Evolutionary conservation across 2,888 invertebrate genomes (phyloP).

Genomic region (Macrosiphum euphorbiae): DNA sequence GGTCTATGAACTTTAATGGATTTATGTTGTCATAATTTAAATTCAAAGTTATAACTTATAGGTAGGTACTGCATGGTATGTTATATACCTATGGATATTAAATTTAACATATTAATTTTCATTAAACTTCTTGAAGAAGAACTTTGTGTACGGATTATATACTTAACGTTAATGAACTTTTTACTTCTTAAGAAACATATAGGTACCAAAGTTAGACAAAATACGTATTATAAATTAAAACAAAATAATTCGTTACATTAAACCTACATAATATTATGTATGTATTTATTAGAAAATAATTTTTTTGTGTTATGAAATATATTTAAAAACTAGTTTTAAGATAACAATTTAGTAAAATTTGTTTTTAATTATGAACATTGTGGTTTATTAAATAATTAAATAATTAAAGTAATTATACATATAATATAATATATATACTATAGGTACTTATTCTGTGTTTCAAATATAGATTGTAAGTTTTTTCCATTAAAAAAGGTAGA

Average conservation of each 20-base stretch:
- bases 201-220: conserved; percentile 23
- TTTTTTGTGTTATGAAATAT: neutral
- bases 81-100: neutral
- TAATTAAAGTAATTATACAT: no score
- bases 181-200: neutral
- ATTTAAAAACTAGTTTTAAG: neutral
- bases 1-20: conserved; percentile 28
- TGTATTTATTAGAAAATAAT: neutral
- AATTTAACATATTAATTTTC: conserved; percentile 39
- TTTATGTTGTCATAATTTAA: conserved; percentile 41
- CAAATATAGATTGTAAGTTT: neutral
- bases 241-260: neutral
- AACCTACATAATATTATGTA: neutral
- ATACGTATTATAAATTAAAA: neutral
- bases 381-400: neutral
- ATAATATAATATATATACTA: neutral
- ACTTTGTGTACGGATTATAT: conserved; percentile 23
- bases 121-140: conserved; percentile 35
- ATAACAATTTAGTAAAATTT: neutral
- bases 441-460: neutral
- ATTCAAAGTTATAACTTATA: conserved; percentile 33
- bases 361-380: neutral
- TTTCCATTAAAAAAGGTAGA: neutral
- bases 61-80: neutral
- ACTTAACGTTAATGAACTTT: conserved; percentile 27